phyloP scores from a whole-genome alignment of 2,797 vertebrate species.

The Enteromius fasciolatus region DNA sequence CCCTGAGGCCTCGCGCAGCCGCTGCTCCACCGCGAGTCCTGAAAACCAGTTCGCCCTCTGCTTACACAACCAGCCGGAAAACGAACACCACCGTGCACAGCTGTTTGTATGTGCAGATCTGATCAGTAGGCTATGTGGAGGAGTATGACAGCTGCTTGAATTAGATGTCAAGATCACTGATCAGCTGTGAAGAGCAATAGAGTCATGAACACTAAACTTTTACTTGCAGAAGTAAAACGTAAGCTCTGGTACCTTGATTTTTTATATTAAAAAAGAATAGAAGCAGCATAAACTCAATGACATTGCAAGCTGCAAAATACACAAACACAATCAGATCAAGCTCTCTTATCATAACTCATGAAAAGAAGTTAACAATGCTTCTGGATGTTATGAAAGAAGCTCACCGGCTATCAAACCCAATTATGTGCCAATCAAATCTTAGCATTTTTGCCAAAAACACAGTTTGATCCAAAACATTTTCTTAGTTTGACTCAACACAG shows the following conservation, averaged over 20 bases:
- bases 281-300: background rate
- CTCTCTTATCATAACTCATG: background rate
- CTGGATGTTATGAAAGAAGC: constrained; percentile 17
- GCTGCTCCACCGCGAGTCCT: constrained; percentile 22
- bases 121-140: constrained; percentile 61
- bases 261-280: background rate
- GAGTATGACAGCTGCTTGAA: constrained; percentile 11
- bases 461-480: constrained; percentile 18
- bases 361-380: constrained; percentile 1
- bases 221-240: background rate
- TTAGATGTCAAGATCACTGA: constrained; percentile 8
- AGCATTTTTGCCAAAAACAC: constrained; percentile 3
- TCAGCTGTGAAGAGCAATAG: background rate
- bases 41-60: constrained; percentile 62
- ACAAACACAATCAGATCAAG: background rate
- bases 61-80: constrained; percentile 67
- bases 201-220: background rate
- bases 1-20: constrained; percentile 9
- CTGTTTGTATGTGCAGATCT: constrained; percentile 62
- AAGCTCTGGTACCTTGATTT: background rate
- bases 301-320: background rate
- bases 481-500: constrained; percentile 23
- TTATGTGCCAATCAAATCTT: constrained; percentile 20
- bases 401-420: background rate
- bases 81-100: constrained; percentile 66